Base-by-base conservation (phyloP, 2,113 vertebrate species). In the Prunella fulvescens region DNA sequence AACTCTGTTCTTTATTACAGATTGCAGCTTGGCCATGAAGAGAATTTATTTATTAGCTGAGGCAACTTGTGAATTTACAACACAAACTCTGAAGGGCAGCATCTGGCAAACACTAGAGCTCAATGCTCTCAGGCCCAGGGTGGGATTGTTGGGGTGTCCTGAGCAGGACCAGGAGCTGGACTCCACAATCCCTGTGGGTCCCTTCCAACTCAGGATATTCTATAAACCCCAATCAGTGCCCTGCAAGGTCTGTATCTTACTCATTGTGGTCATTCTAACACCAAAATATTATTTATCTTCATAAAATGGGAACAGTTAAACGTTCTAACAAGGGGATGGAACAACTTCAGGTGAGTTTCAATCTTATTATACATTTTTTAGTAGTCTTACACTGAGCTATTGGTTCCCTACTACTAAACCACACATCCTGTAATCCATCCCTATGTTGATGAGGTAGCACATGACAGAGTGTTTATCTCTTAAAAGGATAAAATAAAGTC, bases 21-120 rank as follows among this genome's bases (percentile, higher is more conserved):
- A 28, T 0, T 6, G 40, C 0, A 57, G 76, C 58, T 74, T 2
- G 1, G 15, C 60, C 29, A 4, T 3, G 1, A 0, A 12, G 29
- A 7, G 14, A 24, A 40, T n/a, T 67, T 24, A 20, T 28, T 39
- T 6, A 28, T 17, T 5, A 57, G 26, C 33, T 10, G 13, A 65
- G 53, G 40, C 40, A 74, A 18, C 8, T 6, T 12, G 33, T 13
- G 53, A 22, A 39, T 25, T 71, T 10, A 79, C 44, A 69, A 25
- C 31, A 48, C 10, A 23, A 81, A 33, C 35, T 58, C 40, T 28
- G n/a, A 22, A n/a, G 35, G 54, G 80, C 45, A 70, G 51, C 71
- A 70, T 1, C 40, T 48, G 71, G 58, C 20, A 10, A 61, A 40
- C 35, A 11, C 3, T 3, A 7, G 12, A 39, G 51, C 51, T 29